These are phyloP conservation scores for Venturia canescens DNA, from an alignment of 1,140 invertebrate species.

Conservation along the genomic window DNA sequence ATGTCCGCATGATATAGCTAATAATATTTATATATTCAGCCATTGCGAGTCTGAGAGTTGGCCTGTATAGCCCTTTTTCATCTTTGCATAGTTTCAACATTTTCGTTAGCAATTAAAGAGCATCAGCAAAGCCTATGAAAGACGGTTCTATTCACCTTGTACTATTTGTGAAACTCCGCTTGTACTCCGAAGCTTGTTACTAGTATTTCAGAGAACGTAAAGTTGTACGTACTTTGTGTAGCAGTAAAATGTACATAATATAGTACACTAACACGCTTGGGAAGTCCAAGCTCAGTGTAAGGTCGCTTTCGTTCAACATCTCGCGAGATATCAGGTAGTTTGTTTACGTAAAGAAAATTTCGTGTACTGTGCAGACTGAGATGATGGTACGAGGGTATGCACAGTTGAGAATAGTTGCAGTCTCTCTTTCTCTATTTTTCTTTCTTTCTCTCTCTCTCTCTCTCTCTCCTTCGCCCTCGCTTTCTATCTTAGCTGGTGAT, in stretches of 20 bases:
- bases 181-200: neutral
- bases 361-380: neutral
- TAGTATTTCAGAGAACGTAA: neutral
- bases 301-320: conserved; percentile 22
- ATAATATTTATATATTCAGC: neutral
- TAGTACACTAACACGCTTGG: conserved; percentile 18
- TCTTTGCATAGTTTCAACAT: neutral
- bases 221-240: conserved; percentile 26
- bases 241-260: conserved; percentile 28
- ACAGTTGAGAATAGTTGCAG: conserved; percentile 27
- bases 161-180: neutral
- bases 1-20: neutral
- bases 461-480: neutral
- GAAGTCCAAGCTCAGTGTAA: conserved; percentile 49
- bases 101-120: neutral
- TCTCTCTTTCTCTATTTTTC: neutral
- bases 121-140: neutral
- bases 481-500: neutral
- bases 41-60: neutral
- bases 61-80: neutral
- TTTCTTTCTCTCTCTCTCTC: neutral
- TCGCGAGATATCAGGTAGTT: conserved; percentile 70
- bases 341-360: conserved; percentile 70
- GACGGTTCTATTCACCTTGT: neutral
- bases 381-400: neutral